Base-by-base conservation (phyloP, 2,113 vertebrate genomes). In the Myotis lucifugus region DNA sequence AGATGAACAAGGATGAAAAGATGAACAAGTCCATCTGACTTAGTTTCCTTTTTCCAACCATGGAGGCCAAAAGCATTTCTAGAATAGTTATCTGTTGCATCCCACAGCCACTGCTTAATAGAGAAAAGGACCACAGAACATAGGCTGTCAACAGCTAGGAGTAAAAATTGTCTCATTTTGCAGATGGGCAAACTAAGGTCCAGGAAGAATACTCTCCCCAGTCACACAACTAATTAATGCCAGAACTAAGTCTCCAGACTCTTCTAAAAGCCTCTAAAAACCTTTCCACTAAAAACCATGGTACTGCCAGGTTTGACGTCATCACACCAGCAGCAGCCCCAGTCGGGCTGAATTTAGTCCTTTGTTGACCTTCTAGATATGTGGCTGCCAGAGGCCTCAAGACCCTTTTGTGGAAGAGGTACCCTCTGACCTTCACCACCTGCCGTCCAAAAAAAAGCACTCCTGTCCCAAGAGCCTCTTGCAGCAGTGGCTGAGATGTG, bases 371-470 rank as follows among this genome's bases (percentile, higher is more conserved):
- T 96, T 96, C 91, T 73, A 76, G 86, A 91, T 89, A 85, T 11
- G 40, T 59, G 40, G 83, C 54, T 93, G 91, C 82, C 95, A 97
- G 81, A 96, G 91, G 87, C 84, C 95, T 96, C 93, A 95, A 95
- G 96, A 94, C 81, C 79, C 54, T 76, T 97, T 93, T 96, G 76
- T 95, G 61, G 32, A 83, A 78, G 42, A 85, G 59, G 48, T 34
- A 93, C 86, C 87, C 91, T 95, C 70, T 96, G 95, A 96, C 81
- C 95, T 91, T 92, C 29, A 94, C 90, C 96, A 97, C 97, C 96
- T 97, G 95, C 94, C 78, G 18, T 93, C 88, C 93, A 84, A 91
- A 92, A 94, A 94, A 93, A 85, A 95, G 88, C 95, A 97, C 94
- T 96, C 95, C 97, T 92, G 93, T 94, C 93, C 84, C 17, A 2